These are phyloP conservation scores for Epinotia ramella DNA, from an alignment of 2,888 invertebrate genomes.

Conservation along the genomic window DNA sequence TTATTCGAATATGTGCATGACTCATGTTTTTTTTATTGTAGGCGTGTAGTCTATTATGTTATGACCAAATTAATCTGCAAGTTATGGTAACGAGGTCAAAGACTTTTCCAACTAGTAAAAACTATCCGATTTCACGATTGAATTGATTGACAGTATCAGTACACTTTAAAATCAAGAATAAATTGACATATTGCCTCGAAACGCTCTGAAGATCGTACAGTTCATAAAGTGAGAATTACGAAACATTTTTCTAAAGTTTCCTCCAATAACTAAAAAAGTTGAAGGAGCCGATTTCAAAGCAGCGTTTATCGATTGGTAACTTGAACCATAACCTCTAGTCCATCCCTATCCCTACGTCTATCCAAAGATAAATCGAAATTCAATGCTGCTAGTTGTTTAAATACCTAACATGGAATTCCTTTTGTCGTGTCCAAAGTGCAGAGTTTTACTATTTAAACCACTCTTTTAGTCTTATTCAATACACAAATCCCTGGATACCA, in stretches of 20 bases:
- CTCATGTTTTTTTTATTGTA: constrained; percentile 3
- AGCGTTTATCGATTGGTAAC: constrained; percentile 18
- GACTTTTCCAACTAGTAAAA: not conserved
- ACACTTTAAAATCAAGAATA: not conserved
- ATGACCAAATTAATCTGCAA: not conserved
- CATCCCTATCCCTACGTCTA: constrained; percentile 27
- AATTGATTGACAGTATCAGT: no score
- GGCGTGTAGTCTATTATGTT: not conserved
- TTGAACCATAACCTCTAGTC: constrained; percentile 13
- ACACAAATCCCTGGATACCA: not conserved
- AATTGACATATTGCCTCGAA: not conserved
- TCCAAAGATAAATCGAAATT: no score
- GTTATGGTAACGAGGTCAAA: not conserved
- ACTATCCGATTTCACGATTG: not conserved
- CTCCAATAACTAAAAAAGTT: not conserved
- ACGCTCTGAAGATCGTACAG: not conserved
- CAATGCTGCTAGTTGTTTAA: not conserved
- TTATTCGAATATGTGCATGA: not conserved
- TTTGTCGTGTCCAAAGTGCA: not conserved
- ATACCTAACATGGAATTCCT: not conserved
- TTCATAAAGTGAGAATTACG: not conserved
- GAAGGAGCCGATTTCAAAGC: not conserved
- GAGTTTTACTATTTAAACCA: not conserved
- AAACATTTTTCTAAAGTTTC: not conserved
- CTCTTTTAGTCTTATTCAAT: not conserved